A percentile compares a stretch with the other conserved stretches of the same genome.
Evolutionary conservation across 1,140 invertebrate genomes (phyloP).

Genomic region (Centruroides vittatus): DNA sequence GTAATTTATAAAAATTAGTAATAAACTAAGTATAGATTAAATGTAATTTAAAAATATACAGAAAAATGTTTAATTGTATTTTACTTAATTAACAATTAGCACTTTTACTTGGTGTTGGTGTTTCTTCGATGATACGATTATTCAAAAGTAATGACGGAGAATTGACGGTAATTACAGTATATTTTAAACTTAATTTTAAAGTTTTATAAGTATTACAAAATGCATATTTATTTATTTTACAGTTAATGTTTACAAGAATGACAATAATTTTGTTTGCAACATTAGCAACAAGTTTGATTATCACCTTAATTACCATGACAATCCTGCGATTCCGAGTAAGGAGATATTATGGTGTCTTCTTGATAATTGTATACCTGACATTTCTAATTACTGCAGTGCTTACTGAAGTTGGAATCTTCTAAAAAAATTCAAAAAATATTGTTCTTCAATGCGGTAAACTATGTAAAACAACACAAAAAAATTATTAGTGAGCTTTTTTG

Average conservation of each 20-base stretch:
- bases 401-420: constrained; percentile 9
- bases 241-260: constrained; percentile 28
- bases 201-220: not conserved
- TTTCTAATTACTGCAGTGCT: constrained; percentile 12
- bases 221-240: constrained; percentile 13
- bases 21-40: no score
- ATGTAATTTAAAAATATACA: no score
- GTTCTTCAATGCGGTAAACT: no score
- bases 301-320: constrained; percentile 25
- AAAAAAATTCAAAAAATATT: not conserved
- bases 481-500: no score
- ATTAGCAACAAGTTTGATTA: constrained; percentile 29
- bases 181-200: constrained; percentile 1
- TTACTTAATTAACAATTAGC: constrained; percentile 24
- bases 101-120: constrained; percentile 38
- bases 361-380: constrained; percentile 11
- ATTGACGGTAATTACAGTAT: no score
- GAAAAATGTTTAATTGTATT: no score
- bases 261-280: constrained; percentile 30
- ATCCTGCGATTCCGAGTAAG: constrained; percentile 25
- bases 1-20: no score
- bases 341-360: constrained; percentile 7
- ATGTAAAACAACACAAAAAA: no score
- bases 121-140: constrained; percentile 37
- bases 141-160: constrained; percentile 14